Evolutionary conservation across 1,140 invertebrate genomes (phyloP).

Genomic region (Mycetomoellerius zeteki): DNA sequence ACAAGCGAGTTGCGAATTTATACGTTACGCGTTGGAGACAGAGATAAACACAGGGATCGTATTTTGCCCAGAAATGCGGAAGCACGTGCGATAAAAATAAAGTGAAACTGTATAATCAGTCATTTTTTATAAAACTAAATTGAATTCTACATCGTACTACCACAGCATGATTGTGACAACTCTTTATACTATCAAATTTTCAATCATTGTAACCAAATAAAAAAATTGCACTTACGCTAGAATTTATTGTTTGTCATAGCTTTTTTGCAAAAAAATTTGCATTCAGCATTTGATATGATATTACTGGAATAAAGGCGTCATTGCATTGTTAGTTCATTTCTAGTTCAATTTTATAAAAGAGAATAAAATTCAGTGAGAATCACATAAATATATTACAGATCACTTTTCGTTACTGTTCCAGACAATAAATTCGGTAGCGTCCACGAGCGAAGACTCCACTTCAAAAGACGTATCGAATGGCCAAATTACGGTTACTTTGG

Average conservation of each 20-base stretch:
- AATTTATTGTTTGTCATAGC: not conserved
- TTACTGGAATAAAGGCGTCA: not conserved
- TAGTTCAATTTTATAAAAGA: not conserved
- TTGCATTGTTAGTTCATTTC: not conserved
- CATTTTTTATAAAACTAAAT: constrained; percentile 50
- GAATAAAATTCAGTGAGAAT: constrained; percentile 25
- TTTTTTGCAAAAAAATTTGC: not conserved
- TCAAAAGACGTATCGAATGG: constrained; percentile 83
- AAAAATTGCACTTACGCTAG: not conserved
- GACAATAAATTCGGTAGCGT: constrained; percentile 84
- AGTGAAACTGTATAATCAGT: constrained; percentile 23
- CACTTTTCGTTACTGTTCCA: constrained; percentile 67
- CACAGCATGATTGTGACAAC: constrained; percentile 19
- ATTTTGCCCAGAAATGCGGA: constrained; percentile 33
- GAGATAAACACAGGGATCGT: constrained; percentile 32
- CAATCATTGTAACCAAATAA: constrained; percentile 16
- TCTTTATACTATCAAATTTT: constrained; percentile 35
- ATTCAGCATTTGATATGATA: not conserved
- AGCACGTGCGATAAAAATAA: constrained; percentile 34
- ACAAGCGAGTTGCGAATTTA: not conserved
- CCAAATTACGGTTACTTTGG: constrained; percentile 85
- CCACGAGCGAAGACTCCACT: constrained; percentile 81
- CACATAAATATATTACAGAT: not conserved
- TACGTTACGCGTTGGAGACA: not conserved
- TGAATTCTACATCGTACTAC: constrained; percentile 16